A percentile compares a stretch with the other conserved stretches of the same genome.
Conservation (phyloP, 2,888 invertebrate species). For the Steinernema scapterisci region DNA sequence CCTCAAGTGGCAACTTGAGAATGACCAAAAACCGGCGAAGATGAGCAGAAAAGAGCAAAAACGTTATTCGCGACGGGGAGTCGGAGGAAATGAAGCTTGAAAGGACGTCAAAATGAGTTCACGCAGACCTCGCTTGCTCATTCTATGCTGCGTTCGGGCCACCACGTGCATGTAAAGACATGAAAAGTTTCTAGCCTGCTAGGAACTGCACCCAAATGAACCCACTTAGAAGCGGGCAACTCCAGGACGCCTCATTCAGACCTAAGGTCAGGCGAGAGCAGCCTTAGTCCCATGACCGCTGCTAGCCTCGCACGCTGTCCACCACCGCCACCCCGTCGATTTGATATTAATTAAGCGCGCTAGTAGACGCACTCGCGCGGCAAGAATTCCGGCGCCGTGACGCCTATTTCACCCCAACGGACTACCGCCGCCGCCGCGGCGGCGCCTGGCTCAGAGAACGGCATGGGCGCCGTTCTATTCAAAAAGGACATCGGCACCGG, state of each 20-base stretch:
- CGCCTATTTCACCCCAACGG: too few relatives aligned
- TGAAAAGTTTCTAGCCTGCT: neutral
- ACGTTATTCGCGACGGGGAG: neutral
- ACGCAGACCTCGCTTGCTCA: too few relatives aligned
- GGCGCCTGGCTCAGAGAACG: neutral
- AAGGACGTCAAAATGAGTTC: neutral
- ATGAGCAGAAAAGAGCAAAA: too few relatives aligned
- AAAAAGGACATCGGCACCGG: slow-evolving; percentile 8
- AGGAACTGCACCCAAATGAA: neutral
- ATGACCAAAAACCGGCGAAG: neutral
- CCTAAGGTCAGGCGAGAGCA: too few relatives aligned
- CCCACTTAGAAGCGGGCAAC: slow-evolving; percentile 14
- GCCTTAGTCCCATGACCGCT: too few relatives aligned
- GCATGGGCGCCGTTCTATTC: slow-evolving; percentile 1
- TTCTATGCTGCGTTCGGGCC: too few relatives aligned
- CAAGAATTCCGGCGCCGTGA: slow-evolving; percentile 7
- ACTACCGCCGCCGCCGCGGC: neutral
- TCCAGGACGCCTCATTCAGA: too few relatives aligned
- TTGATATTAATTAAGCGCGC: slow-evolving; percentile 29
- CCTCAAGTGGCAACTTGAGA: slow-evolving; percentile 9
- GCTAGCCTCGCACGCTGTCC: neutral
- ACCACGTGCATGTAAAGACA: too few relatives aligned
- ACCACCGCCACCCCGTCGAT: neutral
- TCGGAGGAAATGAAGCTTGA: slow-evolving; percentile 5
- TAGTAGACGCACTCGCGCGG: neutral